Base-by-base conservation (phyloP, 2,113 vertebrate species). In the Anguilla rostrata region DNA sequence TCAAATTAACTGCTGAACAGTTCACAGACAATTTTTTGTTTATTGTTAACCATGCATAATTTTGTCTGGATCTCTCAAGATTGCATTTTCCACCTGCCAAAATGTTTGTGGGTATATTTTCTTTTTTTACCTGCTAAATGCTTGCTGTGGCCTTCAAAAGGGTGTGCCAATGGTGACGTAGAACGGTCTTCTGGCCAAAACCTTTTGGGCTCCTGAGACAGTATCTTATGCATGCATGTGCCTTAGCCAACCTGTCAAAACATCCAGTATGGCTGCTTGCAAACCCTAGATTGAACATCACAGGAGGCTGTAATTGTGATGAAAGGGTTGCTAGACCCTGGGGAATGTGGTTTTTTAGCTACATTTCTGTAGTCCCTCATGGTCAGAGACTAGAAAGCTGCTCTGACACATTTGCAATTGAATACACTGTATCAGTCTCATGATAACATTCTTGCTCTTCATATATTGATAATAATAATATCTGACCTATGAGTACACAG, bases 121-220 rank as follows among this genome's bases (percentile, higher is more conserved):
- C 60, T 39, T 83, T 63, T 81, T 87, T 80, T 75, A 29, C 49
- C 39, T 41, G 29, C n/a, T 85, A 88, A 88, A 88, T 86, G 87
- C 63, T 78, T 88, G 63, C 29, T 81, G 57, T 43, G 39, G 63
- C n/a, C 84, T 84, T 88, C 85, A 83, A 60, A 84, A 81, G 66
- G 66, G 56, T 34, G n/a, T 12, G 66, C n/a, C 34, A 12, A 7
- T 75, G 71, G 71, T 75, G 71, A 75, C 71, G 20, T 75, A 75
- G 34, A 75, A 34, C 6, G 29, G 11, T 75, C 20, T 20, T 34
- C 26, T 29, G 71, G 26, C 71, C 71, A 34, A 34, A 75, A 29
- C n/a, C 11, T 11, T 26, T 71, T 78, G 29, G 83, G 85, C 84
- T 4, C 8, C 53, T 78, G 46, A 79, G 20, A 86, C 83, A 71